Percentiles rank a stretch among this genome's conserved stretches.
These are phyloP conservation scores for Porites australiensis DNA, from an alignment of 64 coral and sea anemone genomes.

Conservation along the genomic window DNA sequence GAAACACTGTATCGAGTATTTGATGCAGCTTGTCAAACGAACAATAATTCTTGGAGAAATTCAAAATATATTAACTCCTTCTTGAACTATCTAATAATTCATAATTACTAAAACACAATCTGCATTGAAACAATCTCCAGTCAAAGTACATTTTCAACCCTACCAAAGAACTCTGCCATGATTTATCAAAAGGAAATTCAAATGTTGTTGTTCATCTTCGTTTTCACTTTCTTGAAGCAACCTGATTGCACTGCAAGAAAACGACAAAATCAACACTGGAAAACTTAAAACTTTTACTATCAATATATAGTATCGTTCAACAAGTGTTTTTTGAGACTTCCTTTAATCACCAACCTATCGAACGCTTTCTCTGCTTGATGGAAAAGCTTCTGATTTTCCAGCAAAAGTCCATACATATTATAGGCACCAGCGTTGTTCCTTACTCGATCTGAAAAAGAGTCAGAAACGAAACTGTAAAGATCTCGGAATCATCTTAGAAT, in stretches of 20 bases:
- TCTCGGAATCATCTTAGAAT: too few relatives aligned
- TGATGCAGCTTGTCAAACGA: too few relatives aligned
- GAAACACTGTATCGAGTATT: too few relatives aligned
- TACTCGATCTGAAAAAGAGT: constrained; percentile 72
- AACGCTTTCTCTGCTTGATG: constrained; percentile 85
- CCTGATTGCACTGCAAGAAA: constrained; percentile 55
- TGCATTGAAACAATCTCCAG: background rate
- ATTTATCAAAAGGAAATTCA: constrained; percentile 76
- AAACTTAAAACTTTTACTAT: too few relatives aligned
- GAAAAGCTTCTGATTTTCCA: constrained; percentile 84
- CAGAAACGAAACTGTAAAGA: background rate
- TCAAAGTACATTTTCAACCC: background rate
- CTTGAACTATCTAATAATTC: too few relatives aligned
- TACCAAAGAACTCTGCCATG: constrained; percentile 92
- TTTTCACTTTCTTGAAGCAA: constrained; percentile 58
- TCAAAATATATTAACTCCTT: too few relatives aligned
- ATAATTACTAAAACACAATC: background rate
- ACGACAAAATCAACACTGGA: background rate
- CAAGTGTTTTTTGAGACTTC: too few relatives aligned
- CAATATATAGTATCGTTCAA: too few relatives aligned
- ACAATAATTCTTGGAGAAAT: too few relatives aligned
- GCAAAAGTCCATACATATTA: constrained; percentile 89
- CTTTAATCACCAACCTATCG: constrained; percentile 49
- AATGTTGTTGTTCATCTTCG: constrained; percentile 28
- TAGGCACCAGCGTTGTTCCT: constrained; percentile 71